Evolutionary conservation across 2,113 vertebrate genomes (phyloP).

Genomic region (Callopanchax toddi): DNA sequence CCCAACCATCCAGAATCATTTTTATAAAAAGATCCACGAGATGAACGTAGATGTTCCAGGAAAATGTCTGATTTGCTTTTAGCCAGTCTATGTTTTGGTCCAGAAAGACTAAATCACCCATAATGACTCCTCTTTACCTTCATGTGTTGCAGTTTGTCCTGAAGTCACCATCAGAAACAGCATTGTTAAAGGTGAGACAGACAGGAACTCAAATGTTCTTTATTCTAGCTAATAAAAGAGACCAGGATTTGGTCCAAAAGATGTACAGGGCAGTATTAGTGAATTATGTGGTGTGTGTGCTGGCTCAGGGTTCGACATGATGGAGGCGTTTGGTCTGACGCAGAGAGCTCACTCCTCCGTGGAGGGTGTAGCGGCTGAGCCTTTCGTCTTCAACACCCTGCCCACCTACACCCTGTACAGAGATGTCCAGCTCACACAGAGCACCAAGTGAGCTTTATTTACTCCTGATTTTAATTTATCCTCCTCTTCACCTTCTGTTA

Average conservation of each 20-base stretch:
- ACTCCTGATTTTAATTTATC: not conserved
- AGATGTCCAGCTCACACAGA: constrained; percentile 87
- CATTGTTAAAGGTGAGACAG: constrained; percentile 75
- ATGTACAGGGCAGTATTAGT: not conserved
- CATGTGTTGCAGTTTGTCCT: constrained; percentile 79
- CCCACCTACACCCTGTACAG: constrained; percentile 86
- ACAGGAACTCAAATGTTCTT: not conserved
- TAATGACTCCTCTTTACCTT: constrained; percentile 22
- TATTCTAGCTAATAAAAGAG: not conserved
- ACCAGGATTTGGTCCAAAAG: not conserved
- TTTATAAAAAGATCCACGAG: not conserved
- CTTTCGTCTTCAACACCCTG: constrained; percentile 81
- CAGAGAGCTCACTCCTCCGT: constrained; percentile 84
- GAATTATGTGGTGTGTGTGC: constrained; percentile 5
- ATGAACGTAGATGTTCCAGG: not conserved
- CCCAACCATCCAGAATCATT: not conserved
- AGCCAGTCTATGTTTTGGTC: not conserved
- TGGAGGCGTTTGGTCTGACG: constrained; percentile 90
- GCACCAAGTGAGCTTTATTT: constrained; percentile 81
- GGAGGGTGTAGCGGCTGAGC: constrained; percentile 87
- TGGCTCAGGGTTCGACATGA: constrained; percentile 90
- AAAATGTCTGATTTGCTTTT: not conserved
- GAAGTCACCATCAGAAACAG: constrained; percentile 80
- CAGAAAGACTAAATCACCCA: not conserved
- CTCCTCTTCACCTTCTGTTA: not conserved